Evolutionary conservation across 2,888 invertebrate species (phyloP).

Genomic region (Drosophila planitibia): DNA sequence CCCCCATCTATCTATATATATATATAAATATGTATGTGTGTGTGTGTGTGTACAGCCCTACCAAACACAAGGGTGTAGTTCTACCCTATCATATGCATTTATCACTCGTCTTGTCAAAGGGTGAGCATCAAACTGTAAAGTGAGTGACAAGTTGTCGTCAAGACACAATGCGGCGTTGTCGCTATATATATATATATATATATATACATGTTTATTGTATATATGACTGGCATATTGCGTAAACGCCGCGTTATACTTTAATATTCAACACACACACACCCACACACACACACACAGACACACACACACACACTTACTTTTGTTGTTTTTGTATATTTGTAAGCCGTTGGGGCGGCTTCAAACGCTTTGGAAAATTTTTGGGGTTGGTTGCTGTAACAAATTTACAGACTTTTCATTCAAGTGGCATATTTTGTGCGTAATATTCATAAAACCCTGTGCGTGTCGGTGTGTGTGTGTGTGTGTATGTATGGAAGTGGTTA

Average conservation of each 20-base stretch:
- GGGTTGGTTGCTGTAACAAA: conserved; percentile 41
- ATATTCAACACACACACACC: conserved; percentile 39
- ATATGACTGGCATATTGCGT: conserved; percentile 41
- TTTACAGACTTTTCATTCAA: conserved; percentile 58
- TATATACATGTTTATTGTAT: neutral
- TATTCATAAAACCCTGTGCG: conserved; percentile 56
- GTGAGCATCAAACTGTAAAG: conserved; percentile 41
- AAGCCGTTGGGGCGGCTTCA: conserved; percentile 35
- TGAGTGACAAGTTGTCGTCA: conserved; percentile 66
- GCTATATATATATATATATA: conserved; percentile 2
- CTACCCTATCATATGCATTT: conserved; percentile 26
- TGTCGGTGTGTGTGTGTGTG: neutral
- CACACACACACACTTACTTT: neutral
- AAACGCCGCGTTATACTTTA: conserved; percentile 50
- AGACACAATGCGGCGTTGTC: conserved; percentile 41
- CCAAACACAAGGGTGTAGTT: conserved; percentile 26
- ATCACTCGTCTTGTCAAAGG: conserved; percentile 23
- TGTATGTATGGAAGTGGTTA: conserved; percentile 35
- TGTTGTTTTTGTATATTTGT: conserved; percentile 29
- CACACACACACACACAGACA: neutral
- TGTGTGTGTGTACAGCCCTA: neutral
- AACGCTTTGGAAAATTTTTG: conserved; percentile 12
- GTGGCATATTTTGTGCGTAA: conserved; percentile 65
- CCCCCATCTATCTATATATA: neutral
- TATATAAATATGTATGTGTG: neutral